These are phyloP conservation scores for Gordius sp. DNA, from an alignment of 2,888 invertebrate species.

Conservation along the genomic window DNA sequence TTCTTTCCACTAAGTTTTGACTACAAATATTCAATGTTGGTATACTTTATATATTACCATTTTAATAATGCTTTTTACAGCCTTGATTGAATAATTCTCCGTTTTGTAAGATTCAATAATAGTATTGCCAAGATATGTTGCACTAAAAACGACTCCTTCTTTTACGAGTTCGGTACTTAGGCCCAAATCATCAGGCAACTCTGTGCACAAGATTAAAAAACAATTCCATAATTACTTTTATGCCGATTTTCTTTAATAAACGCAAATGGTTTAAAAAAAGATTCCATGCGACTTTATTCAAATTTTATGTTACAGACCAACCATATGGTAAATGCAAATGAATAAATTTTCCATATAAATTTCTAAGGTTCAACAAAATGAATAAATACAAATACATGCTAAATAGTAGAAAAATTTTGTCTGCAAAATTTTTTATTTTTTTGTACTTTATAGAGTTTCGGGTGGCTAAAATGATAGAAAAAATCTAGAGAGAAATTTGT, in stretches of 20 bases:
- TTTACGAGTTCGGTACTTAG: background rate
- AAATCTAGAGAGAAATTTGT: too few relatives aligned
- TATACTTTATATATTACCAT: background rate
- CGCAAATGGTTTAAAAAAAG: background rate
- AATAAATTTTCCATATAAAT: too few relatives aligned
- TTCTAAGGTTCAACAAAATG: too few relatives aligned
- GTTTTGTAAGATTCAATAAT: background rate
- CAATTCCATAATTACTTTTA: background rate
- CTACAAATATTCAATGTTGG: background rate
- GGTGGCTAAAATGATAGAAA: too few relatives aligned
- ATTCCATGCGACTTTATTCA: background rate
- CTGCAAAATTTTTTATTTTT: too few relatives aligned
- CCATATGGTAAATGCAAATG: too few relatives aligned
- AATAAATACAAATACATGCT: too few relatives aligned
- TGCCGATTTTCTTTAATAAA: slow-evolving; percentile 6
- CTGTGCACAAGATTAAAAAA: background rate
- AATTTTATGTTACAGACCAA: too few relatives aligned
- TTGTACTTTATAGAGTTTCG: too few relatives aligned
- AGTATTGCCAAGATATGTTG: background rate
- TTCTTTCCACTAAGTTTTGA: background rate
- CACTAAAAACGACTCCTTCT: slow-evolving; percentile 6
- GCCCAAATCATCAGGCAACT: slow-evolving; percentile 5
- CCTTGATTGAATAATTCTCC: background rate
- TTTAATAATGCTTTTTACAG: background rate
- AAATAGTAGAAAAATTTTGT: too few relatives aligned